These are phyloP conservation scores for Rhaphigaster nebulosa DNA, from an alignment of 2,888 invertebrate species.

Conservation along the genomic window DNA sequence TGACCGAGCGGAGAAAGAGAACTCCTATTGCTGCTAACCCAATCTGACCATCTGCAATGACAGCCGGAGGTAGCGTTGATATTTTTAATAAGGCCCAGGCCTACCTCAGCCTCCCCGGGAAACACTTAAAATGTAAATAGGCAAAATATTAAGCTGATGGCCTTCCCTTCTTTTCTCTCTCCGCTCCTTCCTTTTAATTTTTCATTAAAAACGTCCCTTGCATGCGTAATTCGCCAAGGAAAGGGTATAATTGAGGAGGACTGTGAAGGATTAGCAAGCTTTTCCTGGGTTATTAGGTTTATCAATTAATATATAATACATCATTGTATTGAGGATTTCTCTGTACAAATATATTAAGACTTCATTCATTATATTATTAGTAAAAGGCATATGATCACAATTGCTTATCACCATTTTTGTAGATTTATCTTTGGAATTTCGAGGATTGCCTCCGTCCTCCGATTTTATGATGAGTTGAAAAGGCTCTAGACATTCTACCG, in stretches of 20 bases:
- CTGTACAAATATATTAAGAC: not conserved
- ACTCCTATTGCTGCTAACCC: not conserved
- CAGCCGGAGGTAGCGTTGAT: not conserved
- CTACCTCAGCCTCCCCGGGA: not conserved
- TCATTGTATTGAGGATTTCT: not conserved
- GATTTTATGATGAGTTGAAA: too few relatives aligned
- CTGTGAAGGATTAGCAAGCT: not conserved
- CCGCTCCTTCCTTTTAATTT: constrained; percentile 7
- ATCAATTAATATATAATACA: not conserved
- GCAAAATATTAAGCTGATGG: constrained; percentile 51
- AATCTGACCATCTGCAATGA: not conserved
- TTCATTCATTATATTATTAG: too few relatives aligned
- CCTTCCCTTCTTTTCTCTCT: not conserved
- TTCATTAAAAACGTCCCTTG: constrained; percentile 52
- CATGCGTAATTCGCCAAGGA: constrained; percentile 19
- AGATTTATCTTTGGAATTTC: too few relatives aligned
- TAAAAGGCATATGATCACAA: too few relatives aligned
- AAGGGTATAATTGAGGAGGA: not conserved
- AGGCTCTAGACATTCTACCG: too few relatives aligned
- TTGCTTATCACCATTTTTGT: too few relatives aligned
- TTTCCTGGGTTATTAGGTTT: not conserved
- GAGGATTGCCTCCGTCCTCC: too few relatives aligned
- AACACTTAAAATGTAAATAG: constrained; percentile 54
- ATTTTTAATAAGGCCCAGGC: constrained; percentile 12
- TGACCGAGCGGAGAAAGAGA: not conserved